A percentile compares a stretch with the other conserved stretches of the same genome.
These are phyloP conservation scores for Calliopum simillimum DNA, from an alignment of 2,888 invertebrate genomes.

Conservation along the genomic window DNA sequence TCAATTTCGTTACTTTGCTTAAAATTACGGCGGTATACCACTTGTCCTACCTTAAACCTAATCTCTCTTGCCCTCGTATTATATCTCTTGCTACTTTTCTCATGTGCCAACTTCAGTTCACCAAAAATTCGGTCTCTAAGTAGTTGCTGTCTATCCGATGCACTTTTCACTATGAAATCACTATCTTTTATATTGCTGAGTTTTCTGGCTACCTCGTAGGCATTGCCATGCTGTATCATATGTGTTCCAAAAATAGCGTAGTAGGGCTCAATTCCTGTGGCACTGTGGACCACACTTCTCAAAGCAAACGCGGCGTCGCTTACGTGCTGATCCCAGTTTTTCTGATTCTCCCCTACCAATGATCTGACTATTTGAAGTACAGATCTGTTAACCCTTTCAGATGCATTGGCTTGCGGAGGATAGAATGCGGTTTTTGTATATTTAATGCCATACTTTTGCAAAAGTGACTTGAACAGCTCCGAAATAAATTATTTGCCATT, in stretches of 20 bases:
- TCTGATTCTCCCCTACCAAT: too few relatives aligned
- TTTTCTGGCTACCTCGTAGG: conserved; percentile 25
- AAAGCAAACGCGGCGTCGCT: conserved; percentile 50
- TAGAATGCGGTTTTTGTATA: too few relatives aligned
- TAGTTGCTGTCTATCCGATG: conserved; percentile 3
- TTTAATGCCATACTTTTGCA: too few relatives aligned
- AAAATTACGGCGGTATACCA: conserved; percentile 24
- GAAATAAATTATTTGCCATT: conserved; percentile 50
- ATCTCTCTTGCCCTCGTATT: conserved; percentile 23
- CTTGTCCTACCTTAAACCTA: conserved; percentile 19
- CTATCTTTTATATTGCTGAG: neutral
- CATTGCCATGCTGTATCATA: conserved; percentile 34
- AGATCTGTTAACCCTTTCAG: too few relatives aligned
- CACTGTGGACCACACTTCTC: too few relatives aligned
- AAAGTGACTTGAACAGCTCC: conserved; percentile 37
- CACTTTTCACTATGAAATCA: neutral
- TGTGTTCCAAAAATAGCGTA: too few relatives aligned
- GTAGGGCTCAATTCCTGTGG: too few relatives aligned
- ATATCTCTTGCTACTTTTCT: conserved; percentile 15
- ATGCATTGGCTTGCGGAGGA: too few relatives aligned
- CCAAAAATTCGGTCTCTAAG: too few relatives aligned
- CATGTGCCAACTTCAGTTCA: conserved; percentile 20
- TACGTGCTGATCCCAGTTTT: too few relatives aligned
- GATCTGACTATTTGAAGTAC: too few relatives aligned
- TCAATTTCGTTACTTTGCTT: conserved; percentile 22